These are phyloP conservation scores for Lasioglossum malachurum DNA, from an alignment of 2,888 invertebrate species.

Conservation along the genomic window DNA sequence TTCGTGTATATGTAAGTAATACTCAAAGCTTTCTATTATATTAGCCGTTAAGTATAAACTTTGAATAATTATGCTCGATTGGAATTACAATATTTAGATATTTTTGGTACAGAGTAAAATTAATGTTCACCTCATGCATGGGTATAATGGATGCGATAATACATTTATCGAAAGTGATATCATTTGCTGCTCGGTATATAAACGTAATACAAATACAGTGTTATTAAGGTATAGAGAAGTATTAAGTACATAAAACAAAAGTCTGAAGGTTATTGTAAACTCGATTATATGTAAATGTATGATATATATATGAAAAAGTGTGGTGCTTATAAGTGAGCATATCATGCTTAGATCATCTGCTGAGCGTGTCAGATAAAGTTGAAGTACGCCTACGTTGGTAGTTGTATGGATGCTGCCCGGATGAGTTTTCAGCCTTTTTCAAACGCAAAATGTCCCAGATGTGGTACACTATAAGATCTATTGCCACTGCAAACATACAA, in stretches of 20 bases:
- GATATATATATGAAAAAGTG: conserved; percentile 66
- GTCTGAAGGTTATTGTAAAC: conserved; percentile 57
- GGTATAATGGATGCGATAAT: conserved; percentile 27
- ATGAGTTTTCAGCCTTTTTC: conserved; percentile 85
- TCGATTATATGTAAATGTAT: conserved; percentile 59
- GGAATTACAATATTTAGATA: conserved; percentile 43
- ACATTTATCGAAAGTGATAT: conserved; percentile 43
- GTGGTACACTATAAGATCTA: conserved; percentile 99
- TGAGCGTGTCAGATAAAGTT: conserved; percentile 84
- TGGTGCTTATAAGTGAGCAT: conserved; percentile 67
- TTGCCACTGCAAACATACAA: conserved; percentile 96
- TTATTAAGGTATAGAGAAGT: conserved; percentile 28
- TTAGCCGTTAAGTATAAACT: conserved; percentile 48
- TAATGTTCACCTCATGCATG: conserved; percentile 25
- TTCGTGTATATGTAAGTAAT: conserved; percentile 59
- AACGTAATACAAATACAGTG: conserved; percentile 53
- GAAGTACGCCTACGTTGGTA: conserved; percentile 83
- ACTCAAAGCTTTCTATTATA: conserved; percentile 46
- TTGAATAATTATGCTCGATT: conserved; percentile 44
- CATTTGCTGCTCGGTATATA: conserved; percentile 34
- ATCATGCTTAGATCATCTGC: conserved; percentile 81
- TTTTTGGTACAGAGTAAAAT: conserved; percentile 47
- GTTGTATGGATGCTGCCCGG: conserved; percentile 85
- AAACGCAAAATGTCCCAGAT: conserved; percentile 97
- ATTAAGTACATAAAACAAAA: conserved; percentile 37